Evolutionary conservation across 2,113 vertebrate genomes (phyloP).

Genomic region (Plectropomus leopardus): DNA sequence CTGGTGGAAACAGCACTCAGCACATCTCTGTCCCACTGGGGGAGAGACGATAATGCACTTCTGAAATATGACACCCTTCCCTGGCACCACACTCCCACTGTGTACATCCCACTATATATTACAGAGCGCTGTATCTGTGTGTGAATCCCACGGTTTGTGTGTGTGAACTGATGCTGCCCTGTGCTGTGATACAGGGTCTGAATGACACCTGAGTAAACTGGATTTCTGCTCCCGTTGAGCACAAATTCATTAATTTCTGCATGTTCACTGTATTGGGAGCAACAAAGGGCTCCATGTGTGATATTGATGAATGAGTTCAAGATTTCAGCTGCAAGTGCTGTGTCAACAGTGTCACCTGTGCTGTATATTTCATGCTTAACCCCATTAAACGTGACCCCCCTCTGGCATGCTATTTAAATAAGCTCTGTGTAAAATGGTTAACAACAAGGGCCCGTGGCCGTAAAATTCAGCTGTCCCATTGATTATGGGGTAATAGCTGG

Average conservation of each 20-base stretch:
- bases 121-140: background rate
- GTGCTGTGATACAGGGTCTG: background rate
- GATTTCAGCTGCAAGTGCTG: constrained; percentile 49
- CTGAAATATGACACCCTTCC: constrained; percentile 78
- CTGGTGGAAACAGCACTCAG: constrained; percentile 70
- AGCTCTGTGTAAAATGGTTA: constrained; percentile 73
- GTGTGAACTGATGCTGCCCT: background rate
- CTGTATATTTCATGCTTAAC: constrained; percentile 66
- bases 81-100: constrained; percentile 43
- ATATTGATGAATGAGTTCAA: constrained; percentile 38
- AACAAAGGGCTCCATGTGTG: constrained; percentile 12
- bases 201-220: background rate
- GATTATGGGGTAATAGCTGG: constrained; percentile 79
- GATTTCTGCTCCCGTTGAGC: constrained; percentile 17
- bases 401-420: constrained; percentile 73
- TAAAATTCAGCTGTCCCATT: constrained; percentile 77
- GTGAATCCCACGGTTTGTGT: constrained; percentile 10
- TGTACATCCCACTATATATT: constrained; percentile 36
- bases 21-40: constrained; percentile 58
- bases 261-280: constrained; percentile 30
- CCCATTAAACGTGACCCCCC: constrained; percentile 50
- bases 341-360: constrained; percentile 63
- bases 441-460: constrained; percentile 57
- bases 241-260: constrained; percentile 13
- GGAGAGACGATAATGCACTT: constrained; percentile 69